Base-by-base conservation (phyloP, 2,797 vertebrate species). In the Euthynnus affinis region DNA sequence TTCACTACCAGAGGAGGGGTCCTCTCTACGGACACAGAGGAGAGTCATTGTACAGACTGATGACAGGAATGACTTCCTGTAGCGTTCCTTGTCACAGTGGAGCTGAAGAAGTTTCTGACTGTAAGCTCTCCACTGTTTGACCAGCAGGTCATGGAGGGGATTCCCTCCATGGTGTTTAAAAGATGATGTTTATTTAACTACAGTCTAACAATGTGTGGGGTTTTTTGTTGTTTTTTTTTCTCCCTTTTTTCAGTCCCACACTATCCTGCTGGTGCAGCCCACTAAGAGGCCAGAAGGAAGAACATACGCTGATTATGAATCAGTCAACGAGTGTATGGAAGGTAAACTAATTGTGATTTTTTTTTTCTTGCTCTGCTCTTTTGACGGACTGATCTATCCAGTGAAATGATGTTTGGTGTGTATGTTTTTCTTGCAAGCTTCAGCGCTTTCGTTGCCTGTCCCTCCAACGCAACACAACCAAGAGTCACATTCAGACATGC, bases 311-410 rank as follows among this genome's bases (percentile, higher is more conserved):
- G 98, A 99, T 72, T 99, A 99, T 83, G 98, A 99, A 60, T 99
- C 98, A 0, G 98, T 99, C 78, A 99, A 99, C 67, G 98, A 99
- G 81, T 99, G 98, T 82, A 99, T 99, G 98, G 98, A 99, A 96
- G 98, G 98, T 99, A 84, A 88, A 79, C 2, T 6, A 23, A 12
- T 29, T 40, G 2, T 49, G 18, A 51, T 51, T 8, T 53, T 37
- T 13, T 18, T 12, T 53, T 55, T 68, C 17, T 8, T 53, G 42
- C 5, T 10, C 2, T 14, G 29, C 5, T 4, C 3, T 27, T 34
- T 1, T 6, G 7, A 57, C 48, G 14, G 23, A 52, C 3, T 32
- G 0, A 6, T 8, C 10, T 17, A 14, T 14, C 40, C 0, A 17
- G n/a, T 15, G 14, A 62, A 13, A 0, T 15, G 15, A 0, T 51